Base-by-base conservation (phyloP, 2,113 vertebrate genomes). In the Callithrix jacchus region DNA sequence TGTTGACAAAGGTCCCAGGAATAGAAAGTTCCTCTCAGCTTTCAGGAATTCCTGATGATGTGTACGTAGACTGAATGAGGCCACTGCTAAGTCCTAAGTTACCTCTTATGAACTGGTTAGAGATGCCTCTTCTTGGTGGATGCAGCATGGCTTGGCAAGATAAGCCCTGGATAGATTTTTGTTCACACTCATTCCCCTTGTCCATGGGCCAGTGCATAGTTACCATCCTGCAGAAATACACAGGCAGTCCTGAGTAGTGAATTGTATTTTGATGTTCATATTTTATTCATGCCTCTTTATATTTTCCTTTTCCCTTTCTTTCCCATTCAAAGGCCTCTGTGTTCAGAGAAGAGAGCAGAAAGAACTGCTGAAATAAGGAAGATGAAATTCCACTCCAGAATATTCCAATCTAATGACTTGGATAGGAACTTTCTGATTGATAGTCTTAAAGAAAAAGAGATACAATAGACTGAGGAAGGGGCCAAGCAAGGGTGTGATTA, bases 321-420 rank as follows among this genome's bases (percentile, higher is more conserved):
- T 83, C 16, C 8, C 37, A 52, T 45, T n/a, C 2, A 49, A 11
- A 71, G 35, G 13, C 61, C 54, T 74, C 77, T 87, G 2, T 56
- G 20, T 56, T 95, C 14, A 83, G 25, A 47, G 37, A 74, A 76
- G 20, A 87, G 73, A 37, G 20, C 14, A 70, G 3, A 52, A 58
- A 89, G 4, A 71, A 68, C 1, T 74, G 12, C 10, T 83, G 9
- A n/a, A 30, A 68, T 70, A 64, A 70, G 42, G 27, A 83, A 42
- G 5, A 27, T 47, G 11, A 6, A 20, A 58, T 27, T 18, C 30
- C 25, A 45, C 25, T 47, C 17, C 20, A 40, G 25, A 1, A 58
- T 1, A 18, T 1, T 2, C 17, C 1, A 13, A 6, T 49, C 7
- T 32, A 71, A 73, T 7, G 1, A 2, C 12, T 52, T 68, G 32